Evolutionary conservation across 2,888 invertebrate species (phyloP), one percentile per base, ranked within the genome.

Genomic region (Myopa tessellatipennis): DNA sequence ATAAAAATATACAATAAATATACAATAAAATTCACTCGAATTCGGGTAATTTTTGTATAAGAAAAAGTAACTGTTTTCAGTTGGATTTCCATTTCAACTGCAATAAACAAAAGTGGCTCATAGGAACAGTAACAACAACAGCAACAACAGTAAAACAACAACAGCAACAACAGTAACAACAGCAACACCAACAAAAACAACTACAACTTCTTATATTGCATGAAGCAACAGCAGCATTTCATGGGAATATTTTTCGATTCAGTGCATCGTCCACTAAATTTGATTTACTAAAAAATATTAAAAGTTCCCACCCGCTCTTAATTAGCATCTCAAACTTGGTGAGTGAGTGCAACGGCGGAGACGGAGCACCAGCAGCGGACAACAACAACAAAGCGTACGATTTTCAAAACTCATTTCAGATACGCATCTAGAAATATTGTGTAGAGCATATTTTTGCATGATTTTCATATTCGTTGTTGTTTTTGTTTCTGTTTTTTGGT

Each of bases 391-490:
- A 76, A 40, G 18, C 80, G 75, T 79, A 80, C 77, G 78, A 83
- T 79, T 82, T 81, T 77, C 77, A 81, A 82, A 84, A 83, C 83
- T 82, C 83, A 84, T 84, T 84, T 84, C 79, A 84, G 84, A 84
- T 84, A 83, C 81, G 82, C 83, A 84, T 84, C 84, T 83, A 68
- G 81, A 80, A 79, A 77, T 78, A 80, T 80, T 79, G 77, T 78
- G 78, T 50, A 18, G 8, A 60, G 16, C 65, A 72, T 78, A 72
- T 79, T 81, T 79, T 79, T 79, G 78, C 80, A 78, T 76, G 76
- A 52, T 69, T 50, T 76, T 67, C 75, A 68, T 45, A 61, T 69
- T 67, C 65, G 3, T 74, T 71, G 60, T 60, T 69, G 58, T 58
- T n/a, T 61, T 76, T 72, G 50, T 61, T 71, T 52, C 75, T 78